A percentile compares a stretch with the other conserved stretches of the same genome.
These are phyloP conservation scores for Hippoglossus stenolepis DNA, from an alignment of 2,113 vertebrate species.

Conservation along the genomic window DNA sequence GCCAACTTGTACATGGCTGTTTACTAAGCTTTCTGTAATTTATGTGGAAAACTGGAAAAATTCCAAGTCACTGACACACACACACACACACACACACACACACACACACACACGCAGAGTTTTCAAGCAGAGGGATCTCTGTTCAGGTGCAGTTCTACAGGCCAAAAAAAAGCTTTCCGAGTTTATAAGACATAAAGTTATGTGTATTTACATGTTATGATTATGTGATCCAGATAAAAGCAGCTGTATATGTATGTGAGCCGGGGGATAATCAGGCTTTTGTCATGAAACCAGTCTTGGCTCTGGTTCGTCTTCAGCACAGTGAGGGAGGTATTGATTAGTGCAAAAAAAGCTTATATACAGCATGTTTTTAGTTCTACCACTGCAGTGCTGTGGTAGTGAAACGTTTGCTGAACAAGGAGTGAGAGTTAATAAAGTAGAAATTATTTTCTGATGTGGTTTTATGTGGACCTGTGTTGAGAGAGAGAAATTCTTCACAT, in stretches of 20 bases:
- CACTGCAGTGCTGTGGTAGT: neutral
- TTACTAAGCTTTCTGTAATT: too few relatives aligned
- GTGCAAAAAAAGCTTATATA: neutral
- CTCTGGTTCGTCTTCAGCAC: neutral
- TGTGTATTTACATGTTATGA: too few relatives aligned
- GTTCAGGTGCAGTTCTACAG: too few relatives aligned
- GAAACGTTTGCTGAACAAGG: neutral
- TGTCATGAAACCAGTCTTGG: neutral
- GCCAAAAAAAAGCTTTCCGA: too few relatives aligned
- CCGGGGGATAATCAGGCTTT: neutral
- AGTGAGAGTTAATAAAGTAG: neutral
- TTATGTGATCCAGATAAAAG: too few relatives aligned
- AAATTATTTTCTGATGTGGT: neutral
- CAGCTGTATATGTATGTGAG: neutral
- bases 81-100: too few relatives aligned
- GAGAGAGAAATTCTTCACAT: neutral
- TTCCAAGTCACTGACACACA: too few relatives aligned
- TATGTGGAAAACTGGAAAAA: too few relatives aligned
- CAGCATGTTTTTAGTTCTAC: neutral
- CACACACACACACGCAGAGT: too few relatives aligned
- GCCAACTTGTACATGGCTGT: neutral
- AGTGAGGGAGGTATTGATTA: neutral
- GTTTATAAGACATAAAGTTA: too few relatives aligned
- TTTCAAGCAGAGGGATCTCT: too few relatives aligned
- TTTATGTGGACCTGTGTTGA: neutral